Percentiles rank a stretch among this genome's conserved stretches.
phyloP scores from a whole-genome alignment of 1,140 invertebrate genomes.

The Penaeus vannamei region DNA sequence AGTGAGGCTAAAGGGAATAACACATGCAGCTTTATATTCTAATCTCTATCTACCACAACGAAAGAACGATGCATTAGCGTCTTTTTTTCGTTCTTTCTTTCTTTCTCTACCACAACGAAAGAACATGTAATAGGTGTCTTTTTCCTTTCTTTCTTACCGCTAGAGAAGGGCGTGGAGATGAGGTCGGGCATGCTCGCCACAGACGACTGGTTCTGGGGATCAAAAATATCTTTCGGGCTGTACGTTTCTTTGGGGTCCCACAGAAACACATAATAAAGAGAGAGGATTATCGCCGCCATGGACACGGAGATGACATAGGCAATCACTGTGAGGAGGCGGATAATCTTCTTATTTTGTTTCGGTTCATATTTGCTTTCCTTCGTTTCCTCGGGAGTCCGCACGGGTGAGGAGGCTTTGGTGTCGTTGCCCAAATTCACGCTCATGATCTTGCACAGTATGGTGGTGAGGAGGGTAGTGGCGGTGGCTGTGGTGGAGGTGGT shows the following conservation, averaged over 20 bases:
- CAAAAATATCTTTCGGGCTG: constrained; percentile 29
- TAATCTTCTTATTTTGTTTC: constrained; percentile 87
- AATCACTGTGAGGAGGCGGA: constrained; percentile 94
- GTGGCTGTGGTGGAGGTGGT: not conserved
- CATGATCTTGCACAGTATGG: constrained; percentile 64
- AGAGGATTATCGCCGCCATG: constrained; percentile 93
- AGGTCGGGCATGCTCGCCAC: constrained; percentile 1
- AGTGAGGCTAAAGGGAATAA: too few species aligned
- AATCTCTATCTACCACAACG: too few species aligned
- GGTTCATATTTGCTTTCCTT: constrained; percentile 85
- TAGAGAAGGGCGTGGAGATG: constrained; percentile 21
- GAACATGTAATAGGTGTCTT: too few species aligned
- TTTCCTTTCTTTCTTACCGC: not conserved
- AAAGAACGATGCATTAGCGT: too few species aligned
- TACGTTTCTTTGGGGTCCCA: constrained; percentile 84
- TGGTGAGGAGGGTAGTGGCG: constrained; percentile 40
- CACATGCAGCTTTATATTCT: too few species aligned
- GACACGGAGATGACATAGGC: constrained; percentile 97
- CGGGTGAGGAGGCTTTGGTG: constrained; percentile 58
- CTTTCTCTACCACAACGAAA: too few species aligned
- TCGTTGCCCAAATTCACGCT: constrained; percentile 64
- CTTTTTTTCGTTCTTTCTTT: too few species aligned
- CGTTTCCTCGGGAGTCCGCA: constrained; percentile 76
- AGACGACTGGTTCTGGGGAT: constrained; percentile 12
- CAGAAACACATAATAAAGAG: constrained; percentile 95